A percentile compares a stretch with the other conserved stretches of the same genome.
These are phyloP conservation scores for Drosophila putrida DNA, from an alignment of 2,888 invertebrate genomes.

Conservation along the genomic window DNA sequence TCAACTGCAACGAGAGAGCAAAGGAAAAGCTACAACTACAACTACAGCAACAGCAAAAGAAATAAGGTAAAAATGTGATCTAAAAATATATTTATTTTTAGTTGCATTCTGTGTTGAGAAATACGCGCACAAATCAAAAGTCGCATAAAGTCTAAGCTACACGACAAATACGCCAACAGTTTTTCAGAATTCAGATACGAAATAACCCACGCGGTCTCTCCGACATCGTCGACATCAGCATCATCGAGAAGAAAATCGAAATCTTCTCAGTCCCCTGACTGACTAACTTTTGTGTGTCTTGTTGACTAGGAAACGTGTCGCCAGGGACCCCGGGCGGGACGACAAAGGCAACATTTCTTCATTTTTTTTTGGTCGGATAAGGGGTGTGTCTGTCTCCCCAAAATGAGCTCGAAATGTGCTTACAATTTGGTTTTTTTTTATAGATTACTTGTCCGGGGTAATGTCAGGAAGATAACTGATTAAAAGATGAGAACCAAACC, in stretches of 20 bases:
- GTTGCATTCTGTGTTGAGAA: conserved; percentile 63
- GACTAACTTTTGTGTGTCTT: conserved; percentile 1
- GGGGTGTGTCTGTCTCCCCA: conserved; percentile 22
- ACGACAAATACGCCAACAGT: conserved; percentile 18
- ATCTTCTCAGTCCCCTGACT: conserved; percentile 10
- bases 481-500: conserved; percentile 13
- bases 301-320: conserved; percentile 33
- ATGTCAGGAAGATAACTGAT: conserved; percentile 4
- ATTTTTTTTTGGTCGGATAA: conserved; percentile 6
- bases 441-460: conserved; percentile 20
- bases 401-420: conserved; percentile 16
- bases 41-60: conserved; percentile 5
- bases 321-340: conserved; percentile 27
- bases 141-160: conserved; percentile 58
- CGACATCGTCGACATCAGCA: conserved; percentile 5
- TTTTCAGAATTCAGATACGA: conserved; percentile 20
- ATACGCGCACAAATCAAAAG: conserved; percentile 56
- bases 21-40: conserved; percentile 27
- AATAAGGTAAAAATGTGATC: conserved; percentile 46
- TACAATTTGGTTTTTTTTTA: conserved; percentile 21
- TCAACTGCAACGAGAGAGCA: conserved; percentile 26
- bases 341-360: neutral
- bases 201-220: conserved; percentile 43
- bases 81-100: conserved; percentile 59
- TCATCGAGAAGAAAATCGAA: conserved; percentile 10